Base-by-base conservation (phyloP, 2,113 vertebrate genomes). In the Lontra canadensis region DNA sequence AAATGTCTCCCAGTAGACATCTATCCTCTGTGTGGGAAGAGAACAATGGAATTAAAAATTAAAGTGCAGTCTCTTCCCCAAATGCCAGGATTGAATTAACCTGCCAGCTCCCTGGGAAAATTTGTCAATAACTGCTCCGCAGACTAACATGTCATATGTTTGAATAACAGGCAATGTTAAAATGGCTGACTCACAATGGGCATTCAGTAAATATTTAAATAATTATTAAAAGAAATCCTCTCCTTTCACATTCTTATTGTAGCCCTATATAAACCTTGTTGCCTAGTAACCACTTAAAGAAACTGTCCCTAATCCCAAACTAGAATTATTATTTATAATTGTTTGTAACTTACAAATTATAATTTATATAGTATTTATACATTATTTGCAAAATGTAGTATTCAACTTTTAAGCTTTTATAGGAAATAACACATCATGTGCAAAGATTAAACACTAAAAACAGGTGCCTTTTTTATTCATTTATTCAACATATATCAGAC, bases 171-270 rank as follows among this genome's bases (percentile, higher is more conserved):
- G 23, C 91, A 90, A 81, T 86, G 36, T 96, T 96, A 85, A 91
- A 97, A 85, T 86, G 29, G 7, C 14, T 90, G 36, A 34, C 69
- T 96, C 86, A 95, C 4, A 85, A 69, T 88, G 93, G 89, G 25
- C 8, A 85, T 20, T 94, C 92, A 94, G 36, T 67, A 97, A 94
- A 96, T 91, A 95, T 90, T 97, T 96, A 94, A 93, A 93, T 42
- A 97, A 95, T 93, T 97, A 88, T 52, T 47, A 91, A 96, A 96
- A 59, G 23, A 97, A 97, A 79, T 61, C 74, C 36, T 96, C 36
- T 83, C 26, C 69, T 97, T 97, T 93, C 36, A 87, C 7, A 78
- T 69, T 94, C 42, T 88, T 91, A 79, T 61, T 93, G 17, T 74
- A 47, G 7, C 67, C 49, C 12, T 71, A 9, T 65, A 85, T 79